A percentile compares a stretch with the other conserved stretches of the same genome.
Evolutionary conservation across 2,888 invertebrate genomes (phyloP).

Genomic region (Megamerina dolium): DNA sequence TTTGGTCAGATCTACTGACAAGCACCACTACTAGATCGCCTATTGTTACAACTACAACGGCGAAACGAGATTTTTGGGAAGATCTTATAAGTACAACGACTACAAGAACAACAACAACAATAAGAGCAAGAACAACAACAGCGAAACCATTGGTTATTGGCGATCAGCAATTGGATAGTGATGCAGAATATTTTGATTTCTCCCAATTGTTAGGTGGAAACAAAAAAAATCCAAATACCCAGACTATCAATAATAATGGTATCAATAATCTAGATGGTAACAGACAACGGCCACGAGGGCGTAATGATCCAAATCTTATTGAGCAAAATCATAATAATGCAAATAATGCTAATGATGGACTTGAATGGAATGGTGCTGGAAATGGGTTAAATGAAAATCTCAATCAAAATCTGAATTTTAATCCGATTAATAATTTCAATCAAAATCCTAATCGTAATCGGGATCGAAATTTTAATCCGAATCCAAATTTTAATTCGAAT

Average conservation of each 20-base stretch:
- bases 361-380: no score
- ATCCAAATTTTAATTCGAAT: background rate
- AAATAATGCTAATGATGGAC: no score
- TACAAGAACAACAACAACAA: conserved; percentile 16
- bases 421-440: background rate
- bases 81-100: conserved; percentile 11
- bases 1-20: conserved; percentile 19
- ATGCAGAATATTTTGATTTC: conserved; percentile 27
- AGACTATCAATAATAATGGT: no score
- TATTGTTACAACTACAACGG: conserved; percentile 16
- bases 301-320: no score
- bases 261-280: no score
- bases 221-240: no score
- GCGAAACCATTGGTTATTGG: conserved; percentile 21
- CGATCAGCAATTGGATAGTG: conserved; percentile 13
- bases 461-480: no score
- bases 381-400: background rate
- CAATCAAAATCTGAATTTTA: background rate
- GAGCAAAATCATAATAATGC: no score
- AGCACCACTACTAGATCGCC: conserved; percentile 7
- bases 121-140: conserved; percentile 19
- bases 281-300: no score
- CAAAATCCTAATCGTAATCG: background rate
- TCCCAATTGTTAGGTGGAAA: conserved; percentile 15
- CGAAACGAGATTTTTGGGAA: conserved; percentile 15